phyloP scores from a whole-genome alignment of 2,888 invertebrate species.

The Tenthredo scrophulariae region DNA sequence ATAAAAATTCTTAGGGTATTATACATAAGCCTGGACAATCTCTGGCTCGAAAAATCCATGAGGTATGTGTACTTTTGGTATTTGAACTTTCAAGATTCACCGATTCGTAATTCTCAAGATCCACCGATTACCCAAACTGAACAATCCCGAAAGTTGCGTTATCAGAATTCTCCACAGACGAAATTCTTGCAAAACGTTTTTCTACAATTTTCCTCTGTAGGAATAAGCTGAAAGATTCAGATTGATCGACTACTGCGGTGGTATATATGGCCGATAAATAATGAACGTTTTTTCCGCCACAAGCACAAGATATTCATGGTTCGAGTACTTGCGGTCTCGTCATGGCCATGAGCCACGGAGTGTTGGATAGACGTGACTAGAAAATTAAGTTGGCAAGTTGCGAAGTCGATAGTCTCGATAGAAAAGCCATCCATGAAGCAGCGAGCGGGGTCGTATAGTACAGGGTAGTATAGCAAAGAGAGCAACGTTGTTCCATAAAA shows the following conservation, averaged over 20 bases:
- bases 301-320: not conserved
- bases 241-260: not conserved
- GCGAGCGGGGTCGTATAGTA: not conserved
- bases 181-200: not conserved
- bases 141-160: not conserved
- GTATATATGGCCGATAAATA: conserved; percentile 12
- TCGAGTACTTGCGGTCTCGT: not conserved
- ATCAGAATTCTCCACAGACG: not conserved
- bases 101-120: not conserved
- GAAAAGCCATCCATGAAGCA: not conserved
- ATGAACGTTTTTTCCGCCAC: not conserved
- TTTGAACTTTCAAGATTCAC: not conserved
- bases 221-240: not conserved
- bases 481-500: conserved; percentile 7
- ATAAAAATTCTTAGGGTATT: not conserved
- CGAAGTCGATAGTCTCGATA: conserved; percentile 28
- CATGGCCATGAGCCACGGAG: not conserved
- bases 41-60: not conserved
- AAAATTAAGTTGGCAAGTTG: not conserved
- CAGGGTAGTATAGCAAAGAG: too few species aligned
- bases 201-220: not conserved
- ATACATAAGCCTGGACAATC: not conserved
- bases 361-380: conserved; percentile 16
- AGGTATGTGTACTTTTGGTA: not conserved
- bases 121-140: not conserved